phyloP scores from a whole-genome alignment of 2,113 vertebrate genomes.

The Cairina moschata region DNA sequence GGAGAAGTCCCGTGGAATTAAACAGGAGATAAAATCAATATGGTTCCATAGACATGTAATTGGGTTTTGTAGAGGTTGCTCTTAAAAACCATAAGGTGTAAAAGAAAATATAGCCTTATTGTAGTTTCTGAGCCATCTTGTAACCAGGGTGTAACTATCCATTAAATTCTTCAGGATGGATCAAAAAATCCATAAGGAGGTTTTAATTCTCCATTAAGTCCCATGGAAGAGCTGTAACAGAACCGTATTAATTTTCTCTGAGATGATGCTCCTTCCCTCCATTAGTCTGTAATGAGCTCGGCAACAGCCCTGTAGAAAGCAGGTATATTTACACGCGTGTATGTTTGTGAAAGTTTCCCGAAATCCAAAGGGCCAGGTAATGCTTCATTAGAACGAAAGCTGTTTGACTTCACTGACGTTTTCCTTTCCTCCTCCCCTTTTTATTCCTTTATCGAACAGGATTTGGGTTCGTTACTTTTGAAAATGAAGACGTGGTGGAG shows the following conservation, averaged over 20 bases:
- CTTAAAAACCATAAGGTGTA: conserved; percentile 46
- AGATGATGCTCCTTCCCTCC: conserved; percentile 23
- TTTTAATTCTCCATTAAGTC: conserved; percentile 56
- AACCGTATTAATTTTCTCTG: background rate
- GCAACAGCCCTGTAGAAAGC: background rate
- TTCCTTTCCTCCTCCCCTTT: background rate
- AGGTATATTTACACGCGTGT: background rate
- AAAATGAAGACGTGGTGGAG: conserved; percentile 99
- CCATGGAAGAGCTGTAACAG: conserved; percentile 37
- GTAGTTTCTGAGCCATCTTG: conserved; percentile 14
- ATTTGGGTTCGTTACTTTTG: conserved; percentile 99
- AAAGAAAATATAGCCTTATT: conserved; percentile 17
- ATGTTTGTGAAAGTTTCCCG: background rate
- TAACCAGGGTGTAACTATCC: conserved; percentile 27
- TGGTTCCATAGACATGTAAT: conserved; percentile 37
- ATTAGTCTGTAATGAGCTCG: background rate
- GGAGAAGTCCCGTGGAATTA: conserved; percentile 50
- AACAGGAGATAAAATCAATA: conserved; percentile 56
- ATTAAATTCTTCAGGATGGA: conserved; percentile 42
- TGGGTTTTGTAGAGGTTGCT: conserved; percentile 40
- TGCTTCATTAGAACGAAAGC: background rate
- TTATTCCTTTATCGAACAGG: conserved; percentile 75
- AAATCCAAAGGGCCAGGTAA: background rate
- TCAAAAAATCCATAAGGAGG: conserved; percentile 45
- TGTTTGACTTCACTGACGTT: background rate